phyloP scores from a whole-genome alignment of 2,888 invertebrate genomes.

The Eupsilia transversa region DNA sequence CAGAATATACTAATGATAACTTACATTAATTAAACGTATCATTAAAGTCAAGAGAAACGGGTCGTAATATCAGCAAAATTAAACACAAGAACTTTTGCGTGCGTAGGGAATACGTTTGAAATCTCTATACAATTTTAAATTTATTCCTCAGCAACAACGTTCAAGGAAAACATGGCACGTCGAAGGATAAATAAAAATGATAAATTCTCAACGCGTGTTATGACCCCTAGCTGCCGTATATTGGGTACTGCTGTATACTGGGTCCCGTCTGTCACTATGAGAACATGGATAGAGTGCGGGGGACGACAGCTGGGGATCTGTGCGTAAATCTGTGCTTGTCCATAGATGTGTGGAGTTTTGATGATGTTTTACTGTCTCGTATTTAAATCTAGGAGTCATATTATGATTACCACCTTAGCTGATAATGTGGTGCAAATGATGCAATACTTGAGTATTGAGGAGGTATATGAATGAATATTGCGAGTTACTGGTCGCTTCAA shows the following conservation, averaged over 20 bases:
- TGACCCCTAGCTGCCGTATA: conserved; percentile 47
- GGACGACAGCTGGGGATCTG: conserved; percentile 15
- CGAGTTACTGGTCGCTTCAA: background rate
- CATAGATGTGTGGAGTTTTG: conserved; percentile 1
- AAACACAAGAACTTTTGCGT: background rate
- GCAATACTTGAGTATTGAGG: background rate
- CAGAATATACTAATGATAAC: background rate
- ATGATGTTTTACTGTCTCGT: background rate
- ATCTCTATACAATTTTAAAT: conserved; percentile 47
- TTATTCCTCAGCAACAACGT: conserved; percentile 39
- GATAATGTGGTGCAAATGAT: background rate
- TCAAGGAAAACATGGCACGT: conserved; percentile 60
- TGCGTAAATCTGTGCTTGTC: conserved; percentile 6
- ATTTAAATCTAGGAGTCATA: background rate
- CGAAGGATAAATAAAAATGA: conserved; percentile 65
- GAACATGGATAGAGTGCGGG: conserved; percentile 46
- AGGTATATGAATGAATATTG: background rate
- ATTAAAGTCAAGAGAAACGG: background rate
- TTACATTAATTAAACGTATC: background rate
- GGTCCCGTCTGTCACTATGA: conserved; percentile 54
- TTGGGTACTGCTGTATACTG: conserved; percentile 35
- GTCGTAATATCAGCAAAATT: background rate
- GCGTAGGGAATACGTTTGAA: background rate
- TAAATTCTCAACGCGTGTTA: conserved; percentile 64
- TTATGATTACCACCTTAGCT: background rate